Evolutionary conservation across 2,113 vertebrate species (phyloP), one percentile per base, ranked within the genome.

Genomic region (Semnornis frantzii): DNA sequence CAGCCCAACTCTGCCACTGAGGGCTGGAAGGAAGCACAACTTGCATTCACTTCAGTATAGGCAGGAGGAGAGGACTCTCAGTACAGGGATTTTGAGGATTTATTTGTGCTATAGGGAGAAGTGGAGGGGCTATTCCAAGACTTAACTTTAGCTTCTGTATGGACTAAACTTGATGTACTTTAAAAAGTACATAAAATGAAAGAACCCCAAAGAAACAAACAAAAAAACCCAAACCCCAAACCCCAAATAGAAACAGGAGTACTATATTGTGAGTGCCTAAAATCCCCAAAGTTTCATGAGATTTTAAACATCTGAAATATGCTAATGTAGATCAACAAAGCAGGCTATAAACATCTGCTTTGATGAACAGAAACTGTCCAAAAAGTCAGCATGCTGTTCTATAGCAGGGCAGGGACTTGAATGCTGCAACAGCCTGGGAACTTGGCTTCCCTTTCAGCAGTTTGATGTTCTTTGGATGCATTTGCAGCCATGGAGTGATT

Each of bases 401-500:
- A 64, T 72, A 94, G 87, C 63, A 73, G 81, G 79, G 80, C 81
- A 82, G 86, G 79, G 87, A 95, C 88, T 92, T 85, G 27, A 55
- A 79, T 83, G 87, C 80, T 92, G 74, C 95, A 93, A 73, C 86
- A 91, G 69, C 84, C 82, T 85, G 57, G 90, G 85, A 74, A 89
- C 69, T 85, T 89, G 91, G 85, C 69, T 94, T 80, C 23, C 69
- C 82, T 94, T 68, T n/a, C 5, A 1, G 86, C 85, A 94, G 87
- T 89, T 90, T 81, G 85, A 81, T 93, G 95, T 63, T 85, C 82
- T 95, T 87, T 96, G 91, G 84, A 84, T 1, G 15, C 7, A 54
- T 95, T 82, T 92, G 80, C 66, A 85, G 89, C 88, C 79, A 85
- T 83, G 50, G 66, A 94, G 63, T 75, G 91, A 95, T 95, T 96